Evolutionary conservation across 2,113 vertebrate genomes (phyloP), one percentile per base, ranked within the genome.

Genomic region (Plecotus auritus): DNA sequence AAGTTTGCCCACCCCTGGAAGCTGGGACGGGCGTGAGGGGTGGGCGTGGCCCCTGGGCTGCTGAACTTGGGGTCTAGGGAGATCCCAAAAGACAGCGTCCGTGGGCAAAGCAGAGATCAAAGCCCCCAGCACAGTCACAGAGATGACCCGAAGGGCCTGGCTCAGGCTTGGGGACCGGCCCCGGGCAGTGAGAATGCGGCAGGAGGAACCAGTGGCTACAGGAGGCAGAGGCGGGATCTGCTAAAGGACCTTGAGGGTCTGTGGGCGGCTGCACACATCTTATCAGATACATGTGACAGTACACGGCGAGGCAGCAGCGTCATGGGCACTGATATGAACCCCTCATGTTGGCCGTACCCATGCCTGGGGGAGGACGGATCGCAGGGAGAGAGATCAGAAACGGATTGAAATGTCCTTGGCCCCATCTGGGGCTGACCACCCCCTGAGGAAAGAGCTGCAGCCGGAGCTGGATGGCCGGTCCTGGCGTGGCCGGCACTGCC

Each of bases 381-480:
- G 0, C 11, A 80, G 47, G 30, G 35, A 42, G 32, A 35, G 32
- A 51, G 32, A 13, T 26, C 1, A 40, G 86, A 80, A 73, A 54
- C 4, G 0, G 49, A 32, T 14, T 12, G 1, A 17, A 45, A 26
- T 1, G 28, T 23, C 23, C 51, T 13, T 1, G 22, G 54, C 61
- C 54, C 23, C 47, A 1, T 1, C 2, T 3, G 9, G 18, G 35
- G 47, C 35, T 47, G n/a, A 32, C 10, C 8, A 8, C 40, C 9
- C 22, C 9, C 32, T 13, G 28, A 32, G 73, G 18, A 47, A 17
- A 32, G 8, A 9, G 47, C 90, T 4, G 0, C 6, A 35, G 81
- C 66, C 4, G 1, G 10, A 0, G 23, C 1, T 0, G 23, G 13
- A 14, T 0, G 37, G 22, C 18, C 0, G 22, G 51, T 8, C 47